Percentiles rank a stretch among this genome's conserved stretches.
These are phyloP conservation scores for Thryonomys swinderianus DNA, from an alignment of 2,113 vertebrate species.

Conservation along the genomic window DNA sequence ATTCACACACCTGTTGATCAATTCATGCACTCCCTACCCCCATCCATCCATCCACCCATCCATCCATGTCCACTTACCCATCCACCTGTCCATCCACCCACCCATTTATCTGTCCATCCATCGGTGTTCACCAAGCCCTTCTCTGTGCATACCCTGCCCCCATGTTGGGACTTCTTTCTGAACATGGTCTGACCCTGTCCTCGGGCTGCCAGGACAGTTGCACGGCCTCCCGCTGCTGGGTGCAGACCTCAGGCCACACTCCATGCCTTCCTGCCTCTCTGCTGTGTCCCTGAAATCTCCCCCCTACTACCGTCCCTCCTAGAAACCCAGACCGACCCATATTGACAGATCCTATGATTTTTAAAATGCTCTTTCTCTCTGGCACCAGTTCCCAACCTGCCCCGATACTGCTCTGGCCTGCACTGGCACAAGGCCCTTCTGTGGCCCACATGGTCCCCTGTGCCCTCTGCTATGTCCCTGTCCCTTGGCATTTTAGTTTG, in stretches of 20 bases:
- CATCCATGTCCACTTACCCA: no score
- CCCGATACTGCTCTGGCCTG: fast-evolving
- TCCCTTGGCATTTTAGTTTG: background rate
- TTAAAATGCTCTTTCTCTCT: background rate
- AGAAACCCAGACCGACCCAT: background rate
- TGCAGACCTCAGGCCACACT: background rate
- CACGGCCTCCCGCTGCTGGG: background rate
- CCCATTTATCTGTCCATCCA: no score
- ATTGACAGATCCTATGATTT: background rate
- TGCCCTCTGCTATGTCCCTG: background rate
- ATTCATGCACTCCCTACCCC: no score
- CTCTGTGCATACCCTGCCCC: background rate
- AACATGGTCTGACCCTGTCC: background rate
- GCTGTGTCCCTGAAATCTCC: background rate
- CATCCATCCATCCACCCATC: background rate
- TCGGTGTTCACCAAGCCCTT: background rate
- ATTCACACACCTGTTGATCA: no score
- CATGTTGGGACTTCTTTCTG: background rate
- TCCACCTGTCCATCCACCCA: no score
- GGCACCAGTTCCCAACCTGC: background rate
- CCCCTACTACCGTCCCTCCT: background rate
- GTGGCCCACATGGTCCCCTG: background rate
- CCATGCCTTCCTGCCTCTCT: background rate
- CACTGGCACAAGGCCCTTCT: background rate
- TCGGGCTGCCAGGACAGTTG: background rate